Percentiles rank a stretch among this genome's conserved stretches.
phyloP scores from a whole-genome alignment of 92 coral and sea anemone genomes.

The Epizoanthus scotinus region DNA sequence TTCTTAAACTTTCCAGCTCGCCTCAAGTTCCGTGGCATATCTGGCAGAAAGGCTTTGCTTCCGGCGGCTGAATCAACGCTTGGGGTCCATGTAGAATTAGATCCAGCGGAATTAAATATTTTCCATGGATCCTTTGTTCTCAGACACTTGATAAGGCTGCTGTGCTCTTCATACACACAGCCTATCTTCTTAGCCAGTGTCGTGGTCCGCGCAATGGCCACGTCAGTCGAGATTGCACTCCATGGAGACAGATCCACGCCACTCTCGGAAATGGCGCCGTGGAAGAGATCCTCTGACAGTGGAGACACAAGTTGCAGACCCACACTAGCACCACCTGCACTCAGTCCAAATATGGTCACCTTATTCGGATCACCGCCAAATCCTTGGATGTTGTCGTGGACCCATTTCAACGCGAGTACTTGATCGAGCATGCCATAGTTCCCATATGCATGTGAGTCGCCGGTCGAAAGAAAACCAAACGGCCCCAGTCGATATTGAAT shows the following conservation, averaged over 20 bases:
- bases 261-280: slow-evolving; percentile 12
- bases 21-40: background rate
- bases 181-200: too few species aligned
- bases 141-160: too few species aligned
- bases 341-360: slow-evolving; percentile 27
- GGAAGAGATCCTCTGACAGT: slow-evolving; percentile 1
- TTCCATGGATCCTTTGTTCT: too few species aligned
- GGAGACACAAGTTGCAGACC: slow-evolving; percentile 18
- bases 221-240: background rate
- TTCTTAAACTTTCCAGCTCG: background rate
- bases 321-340: slow-evolving; percentile 32
- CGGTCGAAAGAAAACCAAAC: slow-evolving; percentile 13
- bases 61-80: background rate
- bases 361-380: slow-evolving; percentile 16
- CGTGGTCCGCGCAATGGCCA: too few species aligned
- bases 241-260: slow-evolving; percentile 1
- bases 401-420: slow-evolving; percentile 17
- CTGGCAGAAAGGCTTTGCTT: background rate
- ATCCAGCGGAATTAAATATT: too few species aligned
- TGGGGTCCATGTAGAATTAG: background rate
- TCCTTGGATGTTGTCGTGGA: background rate
- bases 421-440: slow-evolving; percentile 30
- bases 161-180: too few species aligned
- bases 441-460: background rate
- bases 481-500: slow-evolving; percentile 18